Evolutionary conservation across 1,140 invertebrate genomes (phyloP).

Genomic region (Euschistus heros): DNA sequence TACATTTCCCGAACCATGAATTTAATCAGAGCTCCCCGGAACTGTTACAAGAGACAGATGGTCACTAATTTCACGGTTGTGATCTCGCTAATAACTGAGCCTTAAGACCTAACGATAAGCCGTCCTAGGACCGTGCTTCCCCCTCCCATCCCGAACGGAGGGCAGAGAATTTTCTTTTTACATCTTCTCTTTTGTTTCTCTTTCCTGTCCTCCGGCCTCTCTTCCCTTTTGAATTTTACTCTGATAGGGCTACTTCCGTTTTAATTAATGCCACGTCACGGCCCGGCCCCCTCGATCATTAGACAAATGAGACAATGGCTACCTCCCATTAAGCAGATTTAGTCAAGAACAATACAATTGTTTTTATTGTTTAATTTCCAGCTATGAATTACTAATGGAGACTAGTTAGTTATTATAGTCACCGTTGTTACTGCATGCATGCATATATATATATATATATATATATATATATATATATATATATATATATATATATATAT

Average conservation of each 20-base stretch:
- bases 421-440: no score
- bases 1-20: not conserved
- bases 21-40: not conserved
- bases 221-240: not conserved
- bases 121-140: not conserved
- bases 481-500: no score
- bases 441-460: no score
- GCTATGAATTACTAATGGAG: no score
- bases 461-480: no score
- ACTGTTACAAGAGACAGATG: not conserved
- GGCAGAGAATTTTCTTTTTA: not conserved
- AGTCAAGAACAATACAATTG: no score
- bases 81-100: conserved; percentile 7
- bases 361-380: no score
- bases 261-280: conserved; percentile 2
- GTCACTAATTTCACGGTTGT: conserved; percentile 13
- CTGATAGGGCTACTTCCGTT: not conserved
- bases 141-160: not conserved
- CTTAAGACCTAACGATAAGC: not conserved
- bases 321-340: no score
- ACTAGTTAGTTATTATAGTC: no score
- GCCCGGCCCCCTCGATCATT: not conserved
- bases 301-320: no score
- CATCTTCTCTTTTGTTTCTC: not conserved
- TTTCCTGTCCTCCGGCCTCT: not conserved